Percentiles rank a stretch among this genome's conserved stretches.
phyloP scores from a whole-genome alignment of 2,888 invertebrate genomes.

The Drosophila lutescens region DNA sequence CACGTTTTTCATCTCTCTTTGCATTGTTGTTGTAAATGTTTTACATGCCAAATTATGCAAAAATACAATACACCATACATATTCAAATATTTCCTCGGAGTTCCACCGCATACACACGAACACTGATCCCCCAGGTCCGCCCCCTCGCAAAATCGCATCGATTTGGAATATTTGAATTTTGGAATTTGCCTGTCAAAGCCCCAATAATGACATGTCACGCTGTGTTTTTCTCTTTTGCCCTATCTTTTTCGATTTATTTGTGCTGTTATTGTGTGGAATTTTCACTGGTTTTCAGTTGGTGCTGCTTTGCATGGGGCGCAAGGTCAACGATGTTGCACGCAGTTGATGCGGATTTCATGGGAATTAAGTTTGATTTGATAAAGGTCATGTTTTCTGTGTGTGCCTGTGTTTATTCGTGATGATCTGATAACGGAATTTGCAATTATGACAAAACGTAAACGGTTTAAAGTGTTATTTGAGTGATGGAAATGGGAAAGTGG shows the following conservation, averaged over 20 bases:
- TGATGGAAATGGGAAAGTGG: conserved; percentile 15
- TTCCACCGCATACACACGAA: conserved; percentile 41
- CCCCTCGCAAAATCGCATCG: conserved; percentile 55
- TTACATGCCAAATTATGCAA: conserved; percentile 80
- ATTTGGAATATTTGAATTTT: conserved; percentile 63
- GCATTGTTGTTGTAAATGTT: conserved; percentile 75
- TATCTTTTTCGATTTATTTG: conserved; percentile 26
- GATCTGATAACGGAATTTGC: conserved; percentile 45
- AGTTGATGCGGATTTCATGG: conserved; percentile 46
- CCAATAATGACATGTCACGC: conserved; percentile 70
- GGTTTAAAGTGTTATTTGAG: conserved; percentile 38
- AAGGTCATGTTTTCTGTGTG: conserved; percentile 43
- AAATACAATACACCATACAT: conserved; percentile 73
- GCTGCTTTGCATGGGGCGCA: conserved; percentile 31
- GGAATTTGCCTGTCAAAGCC: conserved; percentile 71
- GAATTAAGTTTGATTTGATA: conserved; percentile 54
- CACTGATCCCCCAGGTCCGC: conserved; percentile 15
- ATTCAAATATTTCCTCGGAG: conserved; percentile 66
- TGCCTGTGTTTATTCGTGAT: conserved; percentile 24
- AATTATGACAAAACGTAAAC: conserved; percentile 45
- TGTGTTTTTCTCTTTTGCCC: conserved; percentile 22
- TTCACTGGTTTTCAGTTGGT: conserved; percentile 21
- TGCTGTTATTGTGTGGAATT: conserved; percentile 33
- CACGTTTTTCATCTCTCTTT: conserved; percentile 30
- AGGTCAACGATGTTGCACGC: conserved; percentile 53